Evolutionary conservation across 1,140 invertebrate genomes (phyloP).

Genomic region (Gonioctena quinquepunctata): DNA sequence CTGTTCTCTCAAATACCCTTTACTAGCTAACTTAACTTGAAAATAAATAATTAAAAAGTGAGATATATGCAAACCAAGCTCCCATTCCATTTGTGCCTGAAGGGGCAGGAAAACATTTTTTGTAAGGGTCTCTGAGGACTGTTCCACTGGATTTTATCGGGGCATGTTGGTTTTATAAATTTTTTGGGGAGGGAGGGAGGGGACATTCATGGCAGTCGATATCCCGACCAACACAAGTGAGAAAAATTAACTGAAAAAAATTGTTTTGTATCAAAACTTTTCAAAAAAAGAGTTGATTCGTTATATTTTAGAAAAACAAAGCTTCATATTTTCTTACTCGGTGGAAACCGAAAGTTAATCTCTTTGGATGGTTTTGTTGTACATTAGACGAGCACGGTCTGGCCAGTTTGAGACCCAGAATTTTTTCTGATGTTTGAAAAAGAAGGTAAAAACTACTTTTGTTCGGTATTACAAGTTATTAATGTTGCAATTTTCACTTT

Average conservation of each 20-base stretch:
- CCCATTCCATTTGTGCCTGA: constrained; percentile 16
- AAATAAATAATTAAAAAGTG: not conserved
- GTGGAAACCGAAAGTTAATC: not conserved
- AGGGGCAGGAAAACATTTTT: not conserved
- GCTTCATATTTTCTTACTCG: constrained; percentile 32
- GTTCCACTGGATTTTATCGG: not conserved
- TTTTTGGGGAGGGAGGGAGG: not conserved
- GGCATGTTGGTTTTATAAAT: not conserved
- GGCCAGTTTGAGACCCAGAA: not conserved
- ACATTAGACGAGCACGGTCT: no score
- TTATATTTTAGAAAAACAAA: constrained; percentile 22
- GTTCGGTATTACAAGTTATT: no score
- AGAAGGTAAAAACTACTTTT: no score
- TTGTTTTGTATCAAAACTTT: constrained; percentile 46
- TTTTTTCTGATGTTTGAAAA: no score
- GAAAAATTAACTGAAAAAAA: constrained; percentile 6
- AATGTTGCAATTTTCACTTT: no score
- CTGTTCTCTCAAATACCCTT: no score
- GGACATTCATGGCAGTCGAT: not conserved
- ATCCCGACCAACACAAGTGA: constrained; percentile 1
- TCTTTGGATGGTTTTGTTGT: not conserved
- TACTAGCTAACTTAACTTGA: no score
- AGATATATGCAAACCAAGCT: not conserved
- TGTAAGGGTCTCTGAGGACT: not conserved
- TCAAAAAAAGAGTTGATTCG: constrained; percentile 17